A percentile compares a stretch with the other conserved stretches of the same genome.
phyloP scores from a whole-genome alignment of 1,140 invertebrate species.

The Drosophila sp. region DNA sequence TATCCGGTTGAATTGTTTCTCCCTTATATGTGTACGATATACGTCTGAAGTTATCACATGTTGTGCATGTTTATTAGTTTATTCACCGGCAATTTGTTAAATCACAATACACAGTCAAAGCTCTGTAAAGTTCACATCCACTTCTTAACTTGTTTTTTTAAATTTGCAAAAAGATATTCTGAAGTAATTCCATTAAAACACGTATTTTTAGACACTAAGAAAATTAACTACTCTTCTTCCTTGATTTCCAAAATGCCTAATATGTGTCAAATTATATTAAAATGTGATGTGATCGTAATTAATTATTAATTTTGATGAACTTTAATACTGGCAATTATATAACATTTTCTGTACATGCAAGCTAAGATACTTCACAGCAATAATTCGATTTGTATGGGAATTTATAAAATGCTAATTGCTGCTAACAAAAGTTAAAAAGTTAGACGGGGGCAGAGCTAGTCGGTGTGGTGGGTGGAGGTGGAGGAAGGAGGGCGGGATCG shows the following conservation, averaged over 20 bases:
- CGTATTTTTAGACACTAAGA: not conserved
- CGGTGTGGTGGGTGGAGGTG: too few species aligned
- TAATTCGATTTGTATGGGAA: conserved; percentile 38
- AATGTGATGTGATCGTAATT: conserved; percentile 25
- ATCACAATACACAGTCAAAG: conserved; percentile 17
- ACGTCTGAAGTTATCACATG: conserved; percentile 50
- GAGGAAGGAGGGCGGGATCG: conserved; percentile 25
- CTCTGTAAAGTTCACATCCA: conserved; percentile 3
- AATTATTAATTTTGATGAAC: conserved; percentile 49
- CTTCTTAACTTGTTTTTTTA: conserved; percentile 15
- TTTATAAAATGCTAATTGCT: conserved; percentile 46
- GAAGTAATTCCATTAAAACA: not conserved
- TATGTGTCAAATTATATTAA: conserved; percentile 11
- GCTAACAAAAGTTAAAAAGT: conserved; percentile 39
- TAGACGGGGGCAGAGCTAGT: conserved; percentile 6
- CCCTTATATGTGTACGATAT: not conserved
- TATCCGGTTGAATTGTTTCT: conserved; percentile 65
- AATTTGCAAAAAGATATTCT: not conserved
- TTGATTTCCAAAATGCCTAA: not conserved
- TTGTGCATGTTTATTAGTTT: conserved; percentile 72
- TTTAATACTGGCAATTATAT: conserved; percentile 73
- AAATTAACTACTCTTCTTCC: not conserved
- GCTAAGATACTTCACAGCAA: conserved; percentile 14
- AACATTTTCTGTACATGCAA: conserved; percentile 42
- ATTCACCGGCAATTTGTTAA: conserved; percentile 63